phyloP scores from a whole-genome alignment of 2,797 vertebrate genomes.

The Chiloscyllium punctatum region DNA sequence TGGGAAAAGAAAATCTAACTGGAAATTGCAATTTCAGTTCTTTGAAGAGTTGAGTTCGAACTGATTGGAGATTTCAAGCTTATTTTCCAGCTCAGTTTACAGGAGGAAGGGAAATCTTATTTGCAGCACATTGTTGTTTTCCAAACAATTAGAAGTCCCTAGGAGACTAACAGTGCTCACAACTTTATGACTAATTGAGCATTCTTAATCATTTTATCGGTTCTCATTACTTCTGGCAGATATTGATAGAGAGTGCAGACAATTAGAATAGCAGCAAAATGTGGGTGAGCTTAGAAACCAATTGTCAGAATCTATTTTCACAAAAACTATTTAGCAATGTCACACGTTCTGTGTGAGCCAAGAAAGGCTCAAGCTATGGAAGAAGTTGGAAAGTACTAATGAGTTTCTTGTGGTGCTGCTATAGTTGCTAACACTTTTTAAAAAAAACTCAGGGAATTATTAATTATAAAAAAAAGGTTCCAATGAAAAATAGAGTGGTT shows the following conservation, averaged over 20 bases:
- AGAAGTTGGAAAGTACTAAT: neutral
- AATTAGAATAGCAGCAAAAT: neutral
- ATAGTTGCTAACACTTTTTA: too few species aligned
- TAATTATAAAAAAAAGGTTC: neutral
- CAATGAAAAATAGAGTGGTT: too few species aligned
- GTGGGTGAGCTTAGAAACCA: too few species aligned
- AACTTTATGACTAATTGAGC: conserved; percentile 42
- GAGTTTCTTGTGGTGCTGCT: neutral
- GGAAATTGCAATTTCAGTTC: neutral
- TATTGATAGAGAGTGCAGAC: neutral
- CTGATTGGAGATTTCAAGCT: neutral
- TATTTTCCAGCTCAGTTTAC: neutral
- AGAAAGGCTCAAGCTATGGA: neutral
- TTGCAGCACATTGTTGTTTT: conserved; percentile 41
- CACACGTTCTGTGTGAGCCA: neutral
- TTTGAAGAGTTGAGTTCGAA: neutral
- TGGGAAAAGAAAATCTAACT: neutral
- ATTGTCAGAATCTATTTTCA: neutral
- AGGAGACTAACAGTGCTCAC: conserved; percentile 40
- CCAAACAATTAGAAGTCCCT: conserved; percentile 42
- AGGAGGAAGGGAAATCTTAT: conserved; percentile 38
- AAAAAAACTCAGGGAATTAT: neutral
- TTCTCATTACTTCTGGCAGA: neutral
- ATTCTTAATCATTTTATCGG: conserved; percentile 41
- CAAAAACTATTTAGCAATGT: neutral